Percentiles rank a stretch among this genome's conserved stretches.
These are phyloP conservation scores for Mallotus villosus DNA, from an alignment of 2,797 vertebrate genomes.

Conservation along the genomic window DNA sequence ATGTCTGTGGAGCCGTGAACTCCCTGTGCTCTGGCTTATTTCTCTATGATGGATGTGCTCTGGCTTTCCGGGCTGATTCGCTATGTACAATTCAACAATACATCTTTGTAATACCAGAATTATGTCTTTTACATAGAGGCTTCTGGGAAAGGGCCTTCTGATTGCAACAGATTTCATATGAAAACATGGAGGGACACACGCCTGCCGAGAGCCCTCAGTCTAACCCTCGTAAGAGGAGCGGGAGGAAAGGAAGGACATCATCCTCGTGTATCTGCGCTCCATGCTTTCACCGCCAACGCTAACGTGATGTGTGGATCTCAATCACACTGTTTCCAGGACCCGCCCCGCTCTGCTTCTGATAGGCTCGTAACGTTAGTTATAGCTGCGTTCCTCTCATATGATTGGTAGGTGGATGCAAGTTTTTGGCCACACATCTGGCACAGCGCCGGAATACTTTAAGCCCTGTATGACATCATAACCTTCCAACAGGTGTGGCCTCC, in stretches of 20 bases:
- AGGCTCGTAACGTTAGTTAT: no score
- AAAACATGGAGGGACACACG: slow-evolving; percentile 46
- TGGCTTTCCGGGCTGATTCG: slow-evolving; percentile 45
- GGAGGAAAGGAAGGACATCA: no score
- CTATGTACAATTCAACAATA: slow-evolving; percentile 58
- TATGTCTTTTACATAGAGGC: slow-evolving; percentile 53
- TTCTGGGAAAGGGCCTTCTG: slow-evolving; percentile 49
- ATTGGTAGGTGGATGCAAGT: no score
- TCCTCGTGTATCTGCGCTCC: no score
- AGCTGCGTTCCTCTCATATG: no score
- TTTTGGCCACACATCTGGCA: no score
- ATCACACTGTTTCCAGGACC: slow-evolving; percentile 27
- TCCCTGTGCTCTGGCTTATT: slow-evolving; percentile 61
- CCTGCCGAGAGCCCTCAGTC: slow-evolving; percentile 39
- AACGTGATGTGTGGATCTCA: neutral
- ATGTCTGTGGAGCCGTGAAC: slow-evolving; percentile 61
- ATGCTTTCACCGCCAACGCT: no score
- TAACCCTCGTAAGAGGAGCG: slow-evolving; percentile 32
- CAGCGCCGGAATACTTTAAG: no score
- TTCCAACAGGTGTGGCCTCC: no score
- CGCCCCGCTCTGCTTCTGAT: no score
- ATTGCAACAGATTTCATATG: slow-evolving; percentile 62
- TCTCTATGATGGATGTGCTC: slow-evolving; percentile 67
- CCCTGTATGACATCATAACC: no score
- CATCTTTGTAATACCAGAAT: slow-evolving; percentile 56